Percentiles rank a stretch among this genome's conserved stretches.
These are phyloP conservation scores for Coelinius sp. DNA, from an alignment of 2,888 invertebrate species.

Conservation along the genomic window DNA sequence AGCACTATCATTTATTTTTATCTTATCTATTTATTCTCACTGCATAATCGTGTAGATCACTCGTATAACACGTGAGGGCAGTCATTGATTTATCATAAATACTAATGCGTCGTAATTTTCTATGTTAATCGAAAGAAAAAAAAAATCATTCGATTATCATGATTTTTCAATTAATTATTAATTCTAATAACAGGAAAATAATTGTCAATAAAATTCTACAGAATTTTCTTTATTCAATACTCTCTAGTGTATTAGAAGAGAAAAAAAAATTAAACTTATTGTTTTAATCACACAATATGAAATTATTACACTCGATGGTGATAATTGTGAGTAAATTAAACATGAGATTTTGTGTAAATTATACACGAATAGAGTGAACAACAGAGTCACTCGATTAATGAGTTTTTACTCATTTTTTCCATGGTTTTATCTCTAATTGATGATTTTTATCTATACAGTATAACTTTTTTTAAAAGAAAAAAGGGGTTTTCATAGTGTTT, in stretches of 20 bases:
- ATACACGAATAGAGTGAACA: neutral
- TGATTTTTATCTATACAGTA: neutral
- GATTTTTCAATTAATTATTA: too few species aligned
- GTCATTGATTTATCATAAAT: neutral
- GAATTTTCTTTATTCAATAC: neutral
- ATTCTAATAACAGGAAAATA: neutral
- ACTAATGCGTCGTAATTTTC: neutral
- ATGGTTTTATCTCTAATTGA: neutral
- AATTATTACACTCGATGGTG: neutral
- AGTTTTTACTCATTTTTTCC: neutral
- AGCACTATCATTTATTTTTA: slow-evolving; percentile 10
- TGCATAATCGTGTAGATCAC: neutral
- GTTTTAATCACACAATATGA: neutral
- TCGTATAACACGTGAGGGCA: neutral
- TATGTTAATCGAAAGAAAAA: too few species aligned
- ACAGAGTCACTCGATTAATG: neutral
- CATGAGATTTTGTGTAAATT: neutral
- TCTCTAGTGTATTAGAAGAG: neutral
- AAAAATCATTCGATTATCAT: too few species aligned
- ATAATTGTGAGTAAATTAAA: neutral
- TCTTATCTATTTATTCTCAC: neutral
- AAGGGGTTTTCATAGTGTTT: neutral
- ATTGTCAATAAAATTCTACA: neutral
- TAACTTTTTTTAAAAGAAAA: neutral
- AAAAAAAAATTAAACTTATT: neutral